Evolutionary conservation across 2,888 invertebrate genomes (phyloP), one percentile per base, ranked within the genome.

Genomic region (Mayetiola destructor): DNA sequence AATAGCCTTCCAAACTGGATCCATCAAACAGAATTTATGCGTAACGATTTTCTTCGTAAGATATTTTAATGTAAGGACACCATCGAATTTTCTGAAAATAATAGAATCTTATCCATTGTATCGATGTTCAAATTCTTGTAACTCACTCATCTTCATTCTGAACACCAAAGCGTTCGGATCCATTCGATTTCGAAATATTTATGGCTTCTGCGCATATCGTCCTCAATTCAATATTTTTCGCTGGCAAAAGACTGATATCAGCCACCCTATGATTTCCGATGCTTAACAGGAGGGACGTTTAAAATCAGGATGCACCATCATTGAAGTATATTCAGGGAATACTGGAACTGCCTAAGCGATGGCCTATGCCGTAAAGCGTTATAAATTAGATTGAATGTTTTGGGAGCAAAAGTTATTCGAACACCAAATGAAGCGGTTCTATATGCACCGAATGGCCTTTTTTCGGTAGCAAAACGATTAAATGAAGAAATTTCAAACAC

Each of bases 331-430:
- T 0, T 97, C 96, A 18, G 78, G 78, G 5, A 82, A 81, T 63
- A 77, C 80, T 59, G 95, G 95, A 59, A 94, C 99, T 69, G 99
- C 97, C 12, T 72, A 99, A 61, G 97, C 99, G 0, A 78, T 99
- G 70, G 93, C 90, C 53, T 84, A 92, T 59, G 95, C 96, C 52
- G 91, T 94, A 3, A 66, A 68, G 76, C 80, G 95, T 8, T 99
- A 99, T 74, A 83, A 86, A 62, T 96, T 66, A 85, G 90, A 0
- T 71, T 99, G 60, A 77, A 80, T 64, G 88, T 90, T 0, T 76
- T 99, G 32, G 99, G 99, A 1, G 95, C 97, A 1, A 87, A 95
- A 75, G 92, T 99, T 60, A 82, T 99, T 12, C 79, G 97, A 37
- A 96, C 97, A 0, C 96, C 96, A 12, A 95, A 94, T 0, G 88